Conservation (phyloP, 1,140 invertebrate species). For the Maconellicoccus hirsutus region DNA sequence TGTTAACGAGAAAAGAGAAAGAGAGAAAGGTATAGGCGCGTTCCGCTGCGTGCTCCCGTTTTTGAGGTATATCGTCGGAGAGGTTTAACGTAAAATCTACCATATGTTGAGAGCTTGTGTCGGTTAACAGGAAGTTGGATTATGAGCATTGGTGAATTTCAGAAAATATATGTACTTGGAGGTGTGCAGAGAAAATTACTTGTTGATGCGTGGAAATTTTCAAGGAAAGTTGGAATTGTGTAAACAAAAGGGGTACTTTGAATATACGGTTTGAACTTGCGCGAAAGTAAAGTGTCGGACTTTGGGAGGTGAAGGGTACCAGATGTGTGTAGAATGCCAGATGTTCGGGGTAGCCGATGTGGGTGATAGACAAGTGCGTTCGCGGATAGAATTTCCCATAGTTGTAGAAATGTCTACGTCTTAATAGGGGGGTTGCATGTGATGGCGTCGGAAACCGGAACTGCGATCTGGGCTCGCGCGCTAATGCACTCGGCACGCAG, state of each 20-base stretch:
- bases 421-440: too few relatives aligned
- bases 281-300: too few relatives aligned
- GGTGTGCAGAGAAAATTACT: too few relatives aligned
- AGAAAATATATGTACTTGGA: too few relatives aligned
- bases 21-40: background rate
- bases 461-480: background rate
- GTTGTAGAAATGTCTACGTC: too few relatives aligned
- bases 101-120: background rate
- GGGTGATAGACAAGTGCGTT: background rate
- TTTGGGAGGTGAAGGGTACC: background rate
- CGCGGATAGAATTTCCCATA: background rate
- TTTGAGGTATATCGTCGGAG: background rate
- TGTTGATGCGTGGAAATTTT: too few relatives aligned
- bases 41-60: slow-evolving; percentile 4
- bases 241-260: too few relatives aligned
- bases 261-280: too few relatives aligned
- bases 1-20: background rate
- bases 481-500: background rate
- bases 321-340: background rate
- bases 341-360: background rate
- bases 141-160: background rate
- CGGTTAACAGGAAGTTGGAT: background rate
- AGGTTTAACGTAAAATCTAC: background rate
- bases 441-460: background rate
- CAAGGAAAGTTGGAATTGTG: too few relatives aligned